Evolutionary conservation across 1,140 invertebrate genomes (phyloP), one percentile per base, ranked within the genome.

Genomic region (Drosophila hydei): DNA sequence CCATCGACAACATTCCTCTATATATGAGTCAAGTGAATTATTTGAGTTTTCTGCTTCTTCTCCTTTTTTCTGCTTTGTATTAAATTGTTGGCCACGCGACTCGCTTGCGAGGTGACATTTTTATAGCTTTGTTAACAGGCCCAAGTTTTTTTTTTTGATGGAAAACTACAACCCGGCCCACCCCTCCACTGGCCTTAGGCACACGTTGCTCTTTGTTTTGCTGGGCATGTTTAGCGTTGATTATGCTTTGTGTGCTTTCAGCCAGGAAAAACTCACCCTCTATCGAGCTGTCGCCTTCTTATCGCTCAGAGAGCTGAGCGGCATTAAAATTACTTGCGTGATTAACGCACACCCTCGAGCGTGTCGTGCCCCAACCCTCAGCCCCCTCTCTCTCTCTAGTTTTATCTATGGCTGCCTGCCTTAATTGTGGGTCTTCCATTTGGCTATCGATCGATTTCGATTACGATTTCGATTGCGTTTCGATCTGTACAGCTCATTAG

Each of bases 361-460:
- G 67, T 87, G 72, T 77, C 59, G 60, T 21, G 19, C 11, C 43
- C 9, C 19, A 21, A 3, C 4, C 27, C 19, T 51, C 55, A 19
- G 16, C 14, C 45, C 51, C 48, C 36, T 6, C 3, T 11, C 30
- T 21, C 40, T 65, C 23, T 33, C 38, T 59, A 19, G 81, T 81
- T 61, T 83, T 88, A 87, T 87, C 83, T 87, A 88, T 87, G 84
- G 83, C 83, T 88, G 83, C 81, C 78, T 72, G 81, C 70, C 77
- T 87, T 88, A 83, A 87, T 87, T 87, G 83, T 87, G 75, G 83
- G 83, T 87, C 83, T 87, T 88, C 83, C 83, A 88, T 80, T 81
- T 75, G 71, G 51, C 62, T 88, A 87, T 87, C 75, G 83, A 87
- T 88, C 72, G 75, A 75, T 75, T 79, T 75, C 54, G 54, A 23